Conservation (phyloP, 2,888 invertebrate genomes). For the Microdon myrmicae region DNA sequence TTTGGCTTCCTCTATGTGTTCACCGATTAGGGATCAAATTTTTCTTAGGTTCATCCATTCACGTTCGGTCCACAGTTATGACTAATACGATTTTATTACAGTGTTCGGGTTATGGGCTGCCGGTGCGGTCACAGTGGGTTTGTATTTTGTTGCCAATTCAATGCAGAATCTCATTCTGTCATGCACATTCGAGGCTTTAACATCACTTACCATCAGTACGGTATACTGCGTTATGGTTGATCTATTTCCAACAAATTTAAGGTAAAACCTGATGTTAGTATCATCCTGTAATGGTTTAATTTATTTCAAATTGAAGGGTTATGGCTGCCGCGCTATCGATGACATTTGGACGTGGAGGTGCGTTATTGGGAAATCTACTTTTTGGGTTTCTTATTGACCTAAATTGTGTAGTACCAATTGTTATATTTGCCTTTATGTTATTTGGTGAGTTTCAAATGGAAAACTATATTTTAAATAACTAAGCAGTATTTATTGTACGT, state of each 20-base stretch:
- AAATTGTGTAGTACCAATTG: slow-evolving; percentile 80
- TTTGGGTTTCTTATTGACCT: slow-evolving; percentile 84
- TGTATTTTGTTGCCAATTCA: slow-evolving; percentile 80
- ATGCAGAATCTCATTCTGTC: slow-evolving; percentile 78
- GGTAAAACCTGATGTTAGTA: slow-evolving; percentile 68
- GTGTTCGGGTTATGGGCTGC: slow-evolving; percentile 81
- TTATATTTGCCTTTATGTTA: slow-evolving; percentile 78
- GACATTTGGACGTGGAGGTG: slow-evolving; percentile 82
- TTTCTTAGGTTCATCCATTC: slow-evolving; percentile 73
- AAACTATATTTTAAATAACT: neutral
- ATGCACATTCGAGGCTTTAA: slow-evolving; percentile 82
- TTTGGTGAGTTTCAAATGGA: slow-evolving; percentile 74
- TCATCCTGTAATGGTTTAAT: neutral
- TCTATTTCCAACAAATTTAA: slow-evolving; percentile 83
- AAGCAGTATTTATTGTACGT: too few relatives aligned
- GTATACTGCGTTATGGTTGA: slow-evolving; percentile 85
- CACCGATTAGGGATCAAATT: slow-evolving; percentile 84
- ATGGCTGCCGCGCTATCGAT: slow-evolving; percentile 84
- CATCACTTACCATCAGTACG: slow-evolving; percentile 81
- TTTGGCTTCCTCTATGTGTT: slow-evolving; percentile 82
- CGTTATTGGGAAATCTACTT: slow-evolving; percentile 78
- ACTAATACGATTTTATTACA: slow-evolving; percentile 65
- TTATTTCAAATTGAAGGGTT: slow-evolving; percentile 70
- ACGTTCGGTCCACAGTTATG: slow-evolving; percentile 60
- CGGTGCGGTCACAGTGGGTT: slow-evolving; percentile 77